phyloP scores from a whole-genome alignment of 2,113 vertebrate genomes.

The Cyanoramphus novaezelandiae region DNA sequence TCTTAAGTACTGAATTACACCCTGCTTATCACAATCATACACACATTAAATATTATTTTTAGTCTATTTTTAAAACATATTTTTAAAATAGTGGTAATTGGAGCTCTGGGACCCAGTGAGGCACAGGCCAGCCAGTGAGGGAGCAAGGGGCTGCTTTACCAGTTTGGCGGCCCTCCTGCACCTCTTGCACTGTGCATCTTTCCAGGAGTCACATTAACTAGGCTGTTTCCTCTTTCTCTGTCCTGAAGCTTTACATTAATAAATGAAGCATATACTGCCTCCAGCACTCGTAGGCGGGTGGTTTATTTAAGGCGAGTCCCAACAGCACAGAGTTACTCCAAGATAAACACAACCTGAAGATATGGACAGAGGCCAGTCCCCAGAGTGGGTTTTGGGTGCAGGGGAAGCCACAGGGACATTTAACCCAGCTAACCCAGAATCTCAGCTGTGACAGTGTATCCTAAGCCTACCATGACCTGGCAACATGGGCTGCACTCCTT shows the following conservation, averaged over 20 bases:
- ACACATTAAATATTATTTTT: rapidly evolving
- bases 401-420: background rate
- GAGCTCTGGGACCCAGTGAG: rapidly evolving
- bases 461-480: background rate
- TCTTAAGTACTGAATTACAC: background rate
- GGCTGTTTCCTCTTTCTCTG: background rate
- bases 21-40: no score
- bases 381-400: no score
- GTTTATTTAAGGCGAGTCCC: background rate
- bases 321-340: no score
- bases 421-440: background rate
- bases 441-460: background rate
- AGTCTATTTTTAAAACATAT: background rate
- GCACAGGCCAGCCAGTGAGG: background rate
- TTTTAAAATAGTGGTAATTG: background rate
- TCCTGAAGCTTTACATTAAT: background rate
- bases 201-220: background rate
- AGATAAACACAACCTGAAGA: no score
- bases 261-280: rapidly evolving
- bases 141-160: background rate
- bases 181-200: background rate
- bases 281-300: background rate
- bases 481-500: background rate
- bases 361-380: background rate
- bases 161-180: background rate